phyloP scores from a whole-genome alignment of 64 coral and sea anemone genomes.

The Platygyra sinensis region DNA sequence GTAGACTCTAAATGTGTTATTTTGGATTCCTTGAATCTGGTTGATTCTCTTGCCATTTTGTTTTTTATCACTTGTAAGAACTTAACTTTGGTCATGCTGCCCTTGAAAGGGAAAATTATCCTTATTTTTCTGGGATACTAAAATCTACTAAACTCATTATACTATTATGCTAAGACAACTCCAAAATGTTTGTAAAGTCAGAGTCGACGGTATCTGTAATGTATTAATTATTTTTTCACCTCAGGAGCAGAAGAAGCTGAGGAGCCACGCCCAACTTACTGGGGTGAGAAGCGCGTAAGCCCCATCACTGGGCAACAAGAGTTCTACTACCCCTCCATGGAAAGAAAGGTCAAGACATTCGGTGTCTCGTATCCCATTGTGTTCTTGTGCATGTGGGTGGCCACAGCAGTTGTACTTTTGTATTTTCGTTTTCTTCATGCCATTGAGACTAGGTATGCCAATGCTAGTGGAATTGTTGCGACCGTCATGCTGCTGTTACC shows the following conservation, averaged over 20 bases:
- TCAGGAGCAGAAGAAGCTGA: constrained; percentile 75
- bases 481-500: constrained; percentile 83
- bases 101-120: too few relatives aligned
- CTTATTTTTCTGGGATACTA: too few relatives aligned
- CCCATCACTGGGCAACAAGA: constrained; percentile 87
- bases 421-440: constrained; percentile 83
- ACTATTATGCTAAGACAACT: too few relatives aligned
- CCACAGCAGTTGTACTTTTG: constrained; percentile 73
- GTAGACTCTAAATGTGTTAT: too few relatives aligned
- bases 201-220: not conserved
- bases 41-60: too few relatives aligned
- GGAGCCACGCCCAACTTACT: constrained; percentile 86
- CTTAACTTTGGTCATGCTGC: too few relatives aligned
- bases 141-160: too few relatives aligned
- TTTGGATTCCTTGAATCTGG: too few relatives aligned
- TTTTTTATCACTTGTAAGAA: too few relatives aligned
- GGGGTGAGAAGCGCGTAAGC: constrained; percentile 75
- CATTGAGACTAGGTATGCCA: constrained; percentile 68
- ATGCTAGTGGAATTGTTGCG: constrained; percentile 73
- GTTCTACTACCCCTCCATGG: constrained; percentile 68
- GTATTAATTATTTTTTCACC: not conserved
- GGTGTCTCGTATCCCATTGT: constrained; percentile 87
- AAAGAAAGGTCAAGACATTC: constrained; percentile 86
- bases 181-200: too few relatives aligned
- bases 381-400: constrained; percentile 71